Evolutionary conservation across 2,888 invertebrate genomes (phyloP).

Genomic region (Griposia aprilina): DNA sequence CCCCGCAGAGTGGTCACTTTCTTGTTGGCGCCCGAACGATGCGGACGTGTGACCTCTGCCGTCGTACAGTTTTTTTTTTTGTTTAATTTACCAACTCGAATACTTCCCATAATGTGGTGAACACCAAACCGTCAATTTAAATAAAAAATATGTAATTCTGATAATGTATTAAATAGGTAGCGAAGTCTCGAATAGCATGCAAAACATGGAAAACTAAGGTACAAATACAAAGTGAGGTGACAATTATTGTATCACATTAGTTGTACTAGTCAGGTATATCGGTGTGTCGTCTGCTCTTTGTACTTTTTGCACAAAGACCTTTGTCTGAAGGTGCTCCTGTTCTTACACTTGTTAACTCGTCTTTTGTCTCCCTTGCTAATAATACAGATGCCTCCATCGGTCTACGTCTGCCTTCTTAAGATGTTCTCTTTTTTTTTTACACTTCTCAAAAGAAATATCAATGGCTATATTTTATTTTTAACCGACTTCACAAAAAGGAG

Average conservation of each 20-base stretch:
- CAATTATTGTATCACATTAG: constrained; percentile 1
- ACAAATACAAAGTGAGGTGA: neutral
- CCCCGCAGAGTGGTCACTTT: too few relatives aligned
- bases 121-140: constrained; percentile 2
- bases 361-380: constrained; percentile 61
- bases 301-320: constrained; percentile 70
- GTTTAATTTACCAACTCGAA: too few relatives aligned
- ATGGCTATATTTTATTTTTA: neutral
- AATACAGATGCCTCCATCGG: constrained; percentile 49
- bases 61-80: too few relatives aligned
- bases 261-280: constrained; percentile 1
- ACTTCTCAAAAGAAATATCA: constrained; percentile 17
- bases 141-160: neutral
- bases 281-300: constrained; percentile 53
- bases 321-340: constrained; percentile 71
- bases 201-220: too few relatives aligned
- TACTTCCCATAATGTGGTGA: too few relatives aligned
- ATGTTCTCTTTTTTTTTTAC: constrained; percentile 16
- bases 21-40: too few relatives aligned
- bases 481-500: too few relatives aligned
- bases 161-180: neutral
- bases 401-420: constrained; percentile 46
- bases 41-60: too few relatives aligned
- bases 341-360: constrained; percentile 66
- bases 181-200: neutral